Conservation (phyloP, 2,113 vertebrate genomes). For the Ursus arctos region DNA sequence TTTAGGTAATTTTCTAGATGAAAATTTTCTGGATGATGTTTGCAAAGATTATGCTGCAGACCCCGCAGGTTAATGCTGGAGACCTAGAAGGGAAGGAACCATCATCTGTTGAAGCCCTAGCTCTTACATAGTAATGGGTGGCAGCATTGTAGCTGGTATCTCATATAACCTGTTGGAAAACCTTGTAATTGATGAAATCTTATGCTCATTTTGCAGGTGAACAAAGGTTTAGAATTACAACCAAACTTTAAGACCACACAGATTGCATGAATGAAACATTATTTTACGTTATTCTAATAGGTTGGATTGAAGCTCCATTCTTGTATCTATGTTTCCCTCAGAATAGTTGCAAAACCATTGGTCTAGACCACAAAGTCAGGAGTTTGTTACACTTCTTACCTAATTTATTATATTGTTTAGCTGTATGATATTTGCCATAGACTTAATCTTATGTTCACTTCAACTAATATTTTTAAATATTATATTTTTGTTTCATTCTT, state of each 20-base stretch:
- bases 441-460: background rate
- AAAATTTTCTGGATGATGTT: slow-evolving; percentile 14
- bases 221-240: slow-evolving; percentile 1
- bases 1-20: slow-evolving; percentile 3
- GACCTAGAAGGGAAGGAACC: background rate
- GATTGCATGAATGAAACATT: background rate
- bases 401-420: background rate
- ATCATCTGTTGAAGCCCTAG: background rate
- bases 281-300: background rate
- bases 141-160: background rate
- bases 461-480: background rate
- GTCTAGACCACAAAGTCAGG: background rate
- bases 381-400: background rate
- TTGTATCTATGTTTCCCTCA: background rate
- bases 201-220: background rate
- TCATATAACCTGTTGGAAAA: background rate
- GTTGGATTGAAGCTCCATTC: background rate
- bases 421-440: background rate
- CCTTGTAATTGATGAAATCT: background rate
- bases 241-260: background rate
- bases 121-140: background rate
- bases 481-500: background rate
- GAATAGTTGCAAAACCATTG: background rate
- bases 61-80: background rate
- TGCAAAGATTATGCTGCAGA: slow-evolving; percentile 9